Evolutionary conservation across 2,113 vertebrate genomes (phyloP).

Genomic region (Sminthopsis crassicaudata): DNA sequence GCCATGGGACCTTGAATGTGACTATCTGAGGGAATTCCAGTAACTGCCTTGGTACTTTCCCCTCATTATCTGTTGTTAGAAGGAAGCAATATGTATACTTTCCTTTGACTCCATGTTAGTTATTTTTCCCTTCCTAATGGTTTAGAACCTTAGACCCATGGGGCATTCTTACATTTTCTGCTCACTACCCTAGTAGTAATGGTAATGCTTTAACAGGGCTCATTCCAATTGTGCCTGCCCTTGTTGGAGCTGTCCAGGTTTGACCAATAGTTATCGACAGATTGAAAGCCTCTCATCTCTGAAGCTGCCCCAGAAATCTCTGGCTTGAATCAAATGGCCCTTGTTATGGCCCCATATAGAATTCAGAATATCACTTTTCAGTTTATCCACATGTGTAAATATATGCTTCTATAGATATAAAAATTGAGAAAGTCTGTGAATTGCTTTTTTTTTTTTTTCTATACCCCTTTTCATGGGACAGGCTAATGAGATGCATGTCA

Average conservation of each 20-base stretch:
- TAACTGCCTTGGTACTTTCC: constrained; percentile 14
- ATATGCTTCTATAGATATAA: constrained; percentile 84
- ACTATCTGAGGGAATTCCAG: not conserved
- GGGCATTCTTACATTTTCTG: constrained; percentile 15
- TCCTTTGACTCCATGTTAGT: constrained; percentile 5
- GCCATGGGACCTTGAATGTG: not conserved
- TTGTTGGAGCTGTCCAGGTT: constrained; percentile 9
- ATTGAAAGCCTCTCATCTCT: constrained; percentile 61
- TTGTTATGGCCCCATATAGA: constrained; percentile 74
- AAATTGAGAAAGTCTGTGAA: constrained; percentile 82
- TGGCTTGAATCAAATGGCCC: constrained; percentile 79
- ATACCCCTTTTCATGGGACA: constrained; percentile 87
- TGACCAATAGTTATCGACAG: not conserved
- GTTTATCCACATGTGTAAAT: constrained; percentile 83
- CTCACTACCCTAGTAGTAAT: not conserved
- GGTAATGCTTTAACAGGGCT: not conserved
- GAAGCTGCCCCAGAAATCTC: constrained; percentile 62
- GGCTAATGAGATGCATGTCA: constrained; percentile 88
- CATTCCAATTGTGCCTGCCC: not conserved
- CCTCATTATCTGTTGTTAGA: not conserved
- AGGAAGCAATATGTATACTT: not conserved
- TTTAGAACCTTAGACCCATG: constrained; percentile 16
- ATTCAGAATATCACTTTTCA: constrained; percentile 55
- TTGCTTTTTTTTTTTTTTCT: constrained; percentile 85
- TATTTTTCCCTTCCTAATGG: constrained; percentile 34